Conservation (phyloP, 2,888 invertebrate genomes). For the Chrysolina haemoptera region DNA sequence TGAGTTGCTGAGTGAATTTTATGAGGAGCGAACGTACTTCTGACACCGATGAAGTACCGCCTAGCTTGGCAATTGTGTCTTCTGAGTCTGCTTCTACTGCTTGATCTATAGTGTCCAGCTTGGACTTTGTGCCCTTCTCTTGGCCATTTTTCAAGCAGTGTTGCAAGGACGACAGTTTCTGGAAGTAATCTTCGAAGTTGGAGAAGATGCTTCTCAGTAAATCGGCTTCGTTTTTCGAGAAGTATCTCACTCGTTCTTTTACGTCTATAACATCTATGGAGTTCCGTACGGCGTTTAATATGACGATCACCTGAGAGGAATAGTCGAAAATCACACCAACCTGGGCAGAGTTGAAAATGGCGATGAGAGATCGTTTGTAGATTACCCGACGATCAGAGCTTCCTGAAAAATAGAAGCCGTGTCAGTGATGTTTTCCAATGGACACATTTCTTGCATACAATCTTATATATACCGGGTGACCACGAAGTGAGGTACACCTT, state of each 20-base stretch:
- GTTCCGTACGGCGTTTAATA: constrained; percentile 30
- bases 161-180: constrained; percentile 24
- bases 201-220: constrained; percentile 13
- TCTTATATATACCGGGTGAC: too few species aligned
- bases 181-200: constrained; percentile 34
- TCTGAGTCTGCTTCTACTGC: not conserved
- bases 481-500: too few species aligned
- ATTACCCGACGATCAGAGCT: not conserved
- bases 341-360: constrained; percentile 24
- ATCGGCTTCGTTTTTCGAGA: not conserved
- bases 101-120: constrained; percentile 5
- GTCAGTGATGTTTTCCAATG: too few species aligned
- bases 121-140: constrained; percentile 24
- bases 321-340: constrained; percentile 33
- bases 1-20: constrained; percentile 22
- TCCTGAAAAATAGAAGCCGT: not conserved
- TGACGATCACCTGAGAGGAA: not conserved
- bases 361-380: constrained; percentile 26
- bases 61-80: constrained; percentile 12
- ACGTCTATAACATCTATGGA: not conserved
- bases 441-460: too few species aligned
- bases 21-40: constrained; percentile 1
- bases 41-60: not conserved
- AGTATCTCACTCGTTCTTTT: not conserved
- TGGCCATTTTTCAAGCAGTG: constrained; percentile 24